Percentiles rank a stretch among this genome's conserved stretches.
phyloP scores from a whole-genome alignment of 2,888 invertebrate species.

The Antitype chi region DNA sequence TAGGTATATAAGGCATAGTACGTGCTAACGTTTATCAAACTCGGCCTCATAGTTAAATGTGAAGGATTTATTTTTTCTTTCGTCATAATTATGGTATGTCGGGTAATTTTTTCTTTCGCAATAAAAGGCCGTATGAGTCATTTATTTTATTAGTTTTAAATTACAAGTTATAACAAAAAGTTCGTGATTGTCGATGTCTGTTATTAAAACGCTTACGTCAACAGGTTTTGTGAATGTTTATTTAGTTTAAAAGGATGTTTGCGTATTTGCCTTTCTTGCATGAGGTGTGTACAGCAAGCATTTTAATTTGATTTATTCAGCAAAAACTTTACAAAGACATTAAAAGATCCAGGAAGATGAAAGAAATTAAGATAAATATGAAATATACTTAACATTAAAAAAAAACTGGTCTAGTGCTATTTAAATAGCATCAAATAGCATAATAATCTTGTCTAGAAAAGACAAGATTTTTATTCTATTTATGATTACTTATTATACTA shows the following conservation, averaged over 20 bases:
- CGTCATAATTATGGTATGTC: constrained; percentile 35
- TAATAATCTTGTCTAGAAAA: too few relatives aligned
- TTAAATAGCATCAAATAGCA: too few relatives aligned
- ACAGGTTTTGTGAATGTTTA: constrained; percentile 3
- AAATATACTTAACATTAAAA: background rate
- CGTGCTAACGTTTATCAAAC: background rate
- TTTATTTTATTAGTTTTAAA: constrained; percentile 30
- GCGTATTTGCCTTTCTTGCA: background rate
- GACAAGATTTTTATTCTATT: too few relatives aligned
- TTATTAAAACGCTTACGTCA: constrained; percentile 6
- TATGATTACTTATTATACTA: too few relatives aligned
- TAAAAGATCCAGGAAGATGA: background rate
- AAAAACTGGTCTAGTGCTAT: background rate
- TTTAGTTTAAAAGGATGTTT: constrained; percentile 1
- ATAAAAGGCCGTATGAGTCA: constrained; percentile 38
- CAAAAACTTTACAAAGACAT: background rate
- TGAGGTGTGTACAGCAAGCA: background rate
- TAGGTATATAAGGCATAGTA: background rate
- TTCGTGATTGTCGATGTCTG: background rate
- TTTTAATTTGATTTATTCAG: background rate
- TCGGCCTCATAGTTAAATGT: constrained; percentile 42
- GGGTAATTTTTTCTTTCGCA: constrained; percentile 29
- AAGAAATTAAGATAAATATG: background rate
- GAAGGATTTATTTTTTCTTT: constrained; percentile 48
- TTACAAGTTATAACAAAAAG: constrained; percentile 41